These are phyloP conservation scores for Mormyrus lacerda DNA, from an alignment of 2,113 vertebrate species.

Conservation along the genomic window DNA sequence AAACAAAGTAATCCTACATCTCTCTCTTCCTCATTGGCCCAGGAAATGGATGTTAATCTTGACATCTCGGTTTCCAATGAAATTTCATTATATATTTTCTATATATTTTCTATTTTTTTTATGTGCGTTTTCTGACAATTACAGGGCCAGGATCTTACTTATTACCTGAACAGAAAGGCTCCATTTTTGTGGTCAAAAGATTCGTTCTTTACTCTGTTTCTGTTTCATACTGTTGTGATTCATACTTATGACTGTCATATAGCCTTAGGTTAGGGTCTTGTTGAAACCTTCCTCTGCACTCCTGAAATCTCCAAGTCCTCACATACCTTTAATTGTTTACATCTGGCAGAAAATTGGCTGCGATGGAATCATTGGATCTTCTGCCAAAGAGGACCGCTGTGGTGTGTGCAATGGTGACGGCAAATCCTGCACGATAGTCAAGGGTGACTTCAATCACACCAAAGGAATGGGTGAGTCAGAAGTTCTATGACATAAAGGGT, in stretches of 20 bases:
- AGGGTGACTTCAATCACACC: constrained; percentile 91
- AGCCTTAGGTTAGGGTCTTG: not conserved
- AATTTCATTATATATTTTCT: not conserved
- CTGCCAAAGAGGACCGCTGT: constrained; percentile 86
- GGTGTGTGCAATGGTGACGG: constrained; percentile 88
- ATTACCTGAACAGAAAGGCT: not conserved
- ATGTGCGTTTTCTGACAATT: not conserved
- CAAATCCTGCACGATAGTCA: constrained; percentile 85
- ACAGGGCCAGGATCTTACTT: not conserved
- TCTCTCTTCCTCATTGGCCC: not conserved
- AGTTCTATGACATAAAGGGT: not conserved
- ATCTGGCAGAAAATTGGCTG: constrained; percentile 83
- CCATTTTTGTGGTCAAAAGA: not conserved
- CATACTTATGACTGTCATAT: not conserved
- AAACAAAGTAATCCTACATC: not conserved
- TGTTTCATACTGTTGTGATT: not conserved
- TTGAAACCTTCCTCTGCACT: not conserved
- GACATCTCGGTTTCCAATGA: not conserved
- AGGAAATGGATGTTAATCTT: not conserved
- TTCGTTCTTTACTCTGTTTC: not conserved
- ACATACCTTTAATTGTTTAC: constrained; percentile 1
- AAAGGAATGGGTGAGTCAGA: constrained; percentile 80
- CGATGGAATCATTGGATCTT: constrained; percentile 85
- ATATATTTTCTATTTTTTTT: not conserved
- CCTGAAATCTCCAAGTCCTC: not conserved